phyloP scores from a whole-genome alignment of 2,888 invertebrate genomes.

The Drosophila merina region DNA sequence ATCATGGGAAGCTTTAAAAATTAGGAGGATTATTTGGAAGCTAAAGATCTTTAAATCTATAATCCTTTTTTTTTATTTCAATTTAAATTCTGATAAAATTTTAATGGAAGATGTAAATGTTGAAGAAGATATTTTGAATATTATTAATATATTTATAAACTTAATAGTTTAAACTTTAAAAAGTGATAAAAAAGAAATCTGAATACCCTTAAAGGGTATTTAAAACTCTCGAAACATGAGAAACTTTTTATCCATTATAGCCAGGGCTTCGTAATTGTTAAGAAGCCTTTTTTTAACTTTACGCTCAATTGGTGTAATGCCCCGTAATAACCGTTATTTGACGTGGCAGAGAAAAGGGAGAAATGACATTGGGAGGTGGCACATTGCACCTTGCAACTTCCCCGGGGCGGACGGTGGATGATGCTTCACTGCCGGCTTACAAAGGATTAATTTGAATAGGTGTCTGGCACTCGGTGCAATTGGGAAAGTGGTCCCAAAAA shows the following conservation, averaged over 20 bases:
- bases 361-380: constrained; percentile 21
- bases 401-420: constrained; percentile 46
- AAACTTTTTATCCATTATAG: constrained; percentile 1
- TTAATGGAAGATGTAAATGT: too few relatives aligned
- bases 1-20: background rate
- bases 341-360: constrained; percentile 23
- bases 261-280: constrained; percentile 58
- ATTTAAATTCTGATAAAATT: too few relatives aligned
- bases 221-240: background rate
- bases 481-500: constrained; percentile 69
- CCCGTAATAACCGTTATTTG: constrained; percentile 68
- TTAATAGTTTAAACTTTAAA: too few relatives aligned
- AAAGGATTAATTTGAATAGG: constrained; percentile 77
- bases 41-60: too few relatives aligned
- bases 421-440: constrained; percentile 65
- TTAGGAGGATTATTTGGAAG: too few relatives aligned
- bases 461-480: constrained; percentile 59
- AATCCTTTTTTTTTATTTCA: too few relatives aligned
- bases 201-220: background rate
- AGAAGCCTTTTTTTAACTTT: constrained; percentile 48
- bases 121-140: too few relatives aligned
- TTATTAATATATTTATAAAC: too few relatives aligned
- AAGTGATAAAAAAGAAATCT: too few relatives aligned
- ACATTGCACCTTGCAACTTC: constrained; percentile 52
- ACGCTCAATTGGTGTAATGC: constrained; percentile 77